Evolutionary conservation across 2,113 vertebrate species (phyloP).

Genomic region (Microcebus ravelobensis): DNA sequence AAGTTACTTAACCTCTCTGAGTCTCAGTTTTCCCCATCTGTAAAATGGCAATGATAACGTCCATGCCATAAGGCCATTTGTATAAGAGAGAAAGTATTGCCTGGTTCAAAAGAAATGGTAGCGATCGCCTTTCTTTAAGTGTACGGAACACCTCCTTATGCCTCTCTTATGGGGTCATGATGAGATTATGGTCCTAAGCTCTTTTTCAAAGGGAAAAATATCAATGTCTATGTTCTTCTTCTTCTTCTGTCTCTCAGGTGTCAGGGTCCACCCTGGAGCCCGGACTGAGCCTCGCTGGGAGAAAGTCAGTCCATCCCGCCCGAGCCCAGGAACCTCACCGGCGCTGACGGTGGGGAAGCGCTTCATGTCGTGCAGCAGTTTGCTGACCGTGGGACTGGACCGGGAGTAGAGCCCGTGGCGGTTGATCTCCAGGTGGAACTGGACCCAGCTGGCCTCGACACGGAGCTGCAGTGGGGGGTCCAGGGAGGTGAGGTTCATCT

Average conservation of each 20-base stretch:
- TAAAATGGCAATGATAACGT: not conserved
- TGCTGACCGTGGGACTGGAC: conserved; percentile 83
- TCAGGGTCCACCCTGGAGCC: not conserved
- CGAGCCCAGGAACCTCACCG: conserved; percentile 82
- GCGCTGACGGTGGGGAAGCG: conserved; percentile 85
- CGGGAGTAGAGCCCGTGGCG: conserved; percentile 91
- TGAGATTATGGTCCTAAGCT: not conserved
- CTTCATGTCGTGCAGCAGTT: conserved; percentile 90
- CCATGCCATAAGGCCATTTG: too few species aligned
- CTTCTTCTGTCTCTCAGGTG: not conserved
- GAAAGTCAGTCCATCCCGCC: too few species aligned
- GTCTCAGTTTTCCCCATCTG: not conserved
- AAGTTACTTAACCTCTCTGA: not conserved
- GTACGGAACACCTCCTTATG: not conserved
- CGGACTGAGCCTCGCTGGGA: not conserved
- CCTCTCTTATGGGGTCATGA: too few species aligned
- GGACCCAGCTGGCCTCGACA: conserved; percentile 91
- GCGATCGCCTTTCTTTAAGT: rapidly evolving
- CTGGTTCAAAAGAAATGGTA: too few species aligned
- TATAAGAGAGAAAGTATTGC: not conserved
- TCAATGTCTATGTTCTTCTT: not conserved
- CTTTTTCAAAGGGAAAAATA: not conserved
- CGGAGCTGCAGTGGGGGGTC: conserved; percentile 70
- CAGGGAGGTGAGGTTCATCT: conserved; percentile 79
- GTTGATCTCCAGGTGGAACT: conserved; percentile 94